Percentiles rank a stretch among this genome's conserved stretches.
Evolutionary conservation across 1,140 invertebrate genomes (phyloP).

Genomic region (Lucilia cuprina): DNA sequence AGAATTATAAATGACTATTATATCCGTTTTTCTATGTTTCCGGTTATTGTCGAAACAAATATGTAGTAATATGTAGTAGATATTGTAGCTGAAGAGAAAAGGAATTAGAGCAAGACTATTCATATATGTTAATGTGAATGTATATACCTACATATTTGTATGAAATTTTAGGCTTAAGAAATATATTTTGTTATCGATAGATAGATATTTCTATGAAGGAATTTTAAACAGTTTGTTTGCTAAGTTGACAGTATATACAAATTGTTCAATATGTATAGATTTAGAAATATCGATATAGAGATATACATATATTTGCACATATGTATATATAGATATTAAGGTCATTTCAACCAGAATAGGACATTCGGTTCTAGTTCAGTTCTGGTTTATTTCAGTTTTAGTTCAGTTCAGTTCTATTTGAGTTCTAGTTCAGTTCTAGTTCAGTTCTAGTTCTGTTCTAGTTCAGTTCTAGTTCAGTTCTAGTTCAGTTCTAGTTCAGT

Average conservation of each 20-base stretch:
- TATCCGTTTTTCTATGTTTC: slow-evolving; percentile 4
- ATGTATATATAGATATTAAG: too few species aligned
- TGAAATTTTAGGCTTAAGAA: too few species aligned
- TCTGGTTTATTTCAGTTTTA: too few species aligned
- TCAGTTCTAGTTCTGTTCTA: too few species aligned
- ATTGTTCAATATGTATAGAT: neutral
- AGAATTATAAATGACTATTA: neutral
- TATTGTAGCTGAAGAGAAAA: too few species aligned
- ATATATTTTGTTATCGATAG: neutral
- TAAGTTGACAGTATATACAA: neutral
- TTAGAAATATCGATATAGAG: neutral
- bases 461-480: too few species aligned
- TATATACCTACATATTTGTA: neutral
- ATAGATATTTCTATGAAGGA: neutral
- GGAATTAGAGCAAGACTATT: too few species aligned
- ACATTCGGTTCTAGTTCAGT: too few species aligned
- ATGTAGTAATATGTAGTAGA: neutral
- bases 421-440: too few species aligned
- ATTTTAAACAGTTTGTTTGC: neutral
- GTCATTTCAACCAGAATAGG: too few species aligned
- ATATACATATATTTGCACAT: neutral
- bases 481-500: too few species aligned
- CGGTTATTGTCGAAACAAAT: neutral
- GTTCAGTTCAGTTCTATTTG: too few species aligned
- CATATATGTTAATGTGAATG: neutral